These are phyloP conservation scores for Heliconius congener DNA, from an alignment of 1,140 invertebrate genomes.

Conservation along the genomic window DNA sequence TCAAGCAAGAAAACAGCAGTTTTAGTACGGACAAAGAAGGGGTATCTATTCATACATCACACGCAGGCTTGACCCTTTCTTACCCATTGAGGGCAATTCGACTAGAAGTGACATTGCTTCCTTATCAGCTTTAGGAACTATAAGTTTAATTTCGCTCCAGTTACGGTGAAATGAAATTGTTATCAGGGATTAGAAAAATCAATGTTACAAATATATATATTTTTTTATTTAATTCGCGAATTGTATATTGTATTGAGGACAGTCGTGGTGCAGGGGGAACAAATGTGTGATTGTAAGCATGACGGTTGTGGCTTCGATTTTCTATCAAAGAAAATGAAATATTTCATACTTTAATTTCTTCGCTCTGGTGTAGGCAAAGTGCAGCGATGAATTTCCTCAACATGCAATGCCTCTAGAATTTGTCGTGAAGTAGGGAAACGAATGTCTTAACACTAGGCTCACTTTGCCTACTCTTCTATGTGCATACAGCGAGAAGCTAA, in stretches of 20 bases:
- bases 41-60: constrained; percentile 39
- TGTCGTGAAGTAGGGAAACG: no score
- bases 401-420: no score
- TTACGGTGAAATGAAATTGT: constrained; percentile 7
- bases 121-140: constrained; percentile 20
- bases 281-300: no score
- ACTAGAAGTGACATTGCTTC: constrained; percentile 15
- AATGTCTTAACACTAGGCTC: no score
- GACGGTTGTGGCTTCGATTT: no score
- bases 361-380: no score
- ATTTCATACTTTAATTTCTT: no score
- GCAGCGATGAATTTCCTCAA: no score
- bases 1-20: constrained; percentile 12
- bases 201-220: neutral
- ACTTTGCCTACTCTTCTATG: neutral
- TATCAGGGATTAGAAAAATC: neutral
- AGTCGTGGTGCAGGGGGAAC: no score
- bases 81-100: constrained; percentile 24
- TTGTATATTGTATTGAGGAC: neutral
- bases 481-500: no score
- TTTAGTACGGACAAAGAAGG: constrained; percentile 32
- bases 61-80: constrained; percentile 40
- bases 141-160: constrained; percentile 17
- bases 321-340: no score
- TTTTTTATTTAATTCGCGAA: neutral